phyloP scores from a whole-genome alignment of 1,140 invertebrate genomes.

The Delia radicum region DNA sequence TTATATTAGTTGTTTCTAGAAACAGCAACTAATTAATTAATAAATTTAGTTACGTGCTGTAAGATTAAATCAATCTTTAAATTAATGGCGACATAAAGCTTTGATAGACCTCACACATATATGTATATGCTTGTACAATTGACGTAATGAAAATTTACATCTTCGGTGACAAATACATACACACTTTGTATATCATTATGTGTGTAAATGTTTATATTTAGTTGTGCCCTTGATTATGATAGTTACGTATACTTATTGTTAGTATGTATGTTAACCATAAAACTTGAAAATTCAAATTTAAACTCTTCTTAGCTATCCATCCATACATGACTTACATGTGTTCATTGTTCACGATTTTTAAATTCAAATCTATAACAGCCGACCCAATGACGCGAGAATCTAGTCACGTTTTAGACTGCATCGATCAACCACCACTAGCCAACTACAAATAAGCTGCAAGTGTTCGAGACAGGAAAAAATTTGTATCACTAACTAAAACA shows the following conservation, averaged over 20 bases:
- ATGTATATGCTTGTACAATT: background rate
- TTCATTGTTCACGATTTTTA: background rate
- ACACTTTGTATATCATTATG: background rate
- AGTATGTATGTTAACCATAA: no score
- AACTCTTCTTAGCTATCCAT: background rate
- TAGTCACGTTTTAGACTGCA: slow-evolving; percentile 19
- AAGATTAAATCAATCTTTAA: background rate
- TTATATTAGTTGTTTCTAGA: no score
- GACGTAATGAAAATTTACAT: background rate
- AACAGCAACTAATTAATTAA: no score
- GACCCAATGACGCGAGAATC: slow-evolving; percentile 18
- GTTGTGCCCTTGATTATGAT: background rate
- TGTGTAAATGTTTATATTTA: background rate
- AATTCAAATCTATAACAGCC: background rate
- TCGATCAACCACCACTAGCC: background rate
- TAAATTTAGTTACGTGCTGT: background rate
- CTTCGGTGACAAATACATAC: background rate
- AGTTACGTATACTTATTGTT: no score
- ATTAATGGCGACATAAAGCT: background rate
- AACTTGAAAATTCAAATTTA: background rate
- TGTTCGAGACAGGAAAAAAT: slow-evolving; percentile 13
- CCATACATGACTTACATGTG: background rate
- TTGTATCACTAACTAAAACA: background rate
- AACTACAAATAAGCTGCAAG: slow-evolving; percentile 23
- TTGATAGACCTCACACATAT: background rate